These are phyloP conservation scores for Byasa hedistus DNA, from an alignment of 2,888 invertebrate species.

Conservation along the genomic window DNA sequence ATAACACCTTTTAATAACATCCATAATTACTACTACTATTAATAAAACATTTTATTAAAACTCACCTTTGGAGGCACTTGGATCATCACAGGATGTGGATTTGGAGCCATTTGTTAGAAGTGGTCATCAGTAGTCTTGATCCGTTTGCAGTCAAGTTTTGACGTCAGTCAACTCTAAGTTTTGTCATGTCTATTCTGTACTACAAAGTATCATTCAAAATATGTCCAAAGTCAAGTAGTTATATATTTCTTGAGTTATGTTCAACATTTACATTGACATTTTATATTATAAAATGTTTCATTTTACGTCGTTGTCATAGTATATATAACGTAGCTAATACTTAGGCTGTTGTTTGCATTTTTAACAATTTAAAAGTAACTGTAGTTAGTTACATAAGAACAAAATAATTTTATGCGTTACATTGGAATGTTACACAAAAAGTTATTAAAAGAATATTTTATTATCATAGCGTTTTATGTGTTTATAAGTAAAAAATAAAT, in stretches of 20 bases:
- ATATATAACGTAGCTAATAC: too few species aligned
- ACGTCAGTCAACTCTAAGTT: conserved; percentile 22
- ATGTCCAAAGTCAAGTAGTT: conserved; percentile 26
- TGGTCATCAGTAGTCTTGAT: conserved; percentile 55
- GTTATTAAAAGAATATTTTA: too few species aligned
- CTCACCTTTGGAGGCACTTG: conserved; percentile 65
- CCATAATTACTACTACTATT: conserved; percentile 9
- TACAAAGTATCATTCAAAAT: conserved; percentile 4
- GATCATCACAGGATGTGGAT: conserved; percentile 60
- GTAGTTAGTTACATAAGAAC: too few species aligned
- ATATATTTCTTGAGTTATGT: background rate
- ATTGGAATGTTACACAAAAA: too few species aligned
- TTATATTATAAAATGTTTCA: too few species aligned
- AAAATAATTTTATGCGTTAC: too few species aligned
- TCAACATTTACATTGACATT: too few species aligned
- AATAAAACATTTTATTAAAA: conserved; percentile 39
- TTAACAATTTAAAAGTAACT: too few species aligned
- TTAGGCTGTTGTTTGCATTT: too few species aligned
- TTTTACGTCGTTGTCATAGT: too few species aligned
- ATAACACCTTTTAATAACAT: conserved; percentile 18
- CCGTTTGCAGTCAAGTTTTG: conserved; percentile 44
- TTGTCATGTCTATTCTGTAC: conserved; percentile 24
- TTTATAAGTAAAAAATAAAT: too few species aligned
- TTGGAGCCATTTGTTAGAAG: conserved; percentile 51
- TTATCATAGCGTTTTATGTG: too few species aligned